These are phyloP conservation scores for Himalopsyche kuldschensis DNA, from an alignment of 2,888 invertebrate genomes.

Conservation along the genomic window DNA sequence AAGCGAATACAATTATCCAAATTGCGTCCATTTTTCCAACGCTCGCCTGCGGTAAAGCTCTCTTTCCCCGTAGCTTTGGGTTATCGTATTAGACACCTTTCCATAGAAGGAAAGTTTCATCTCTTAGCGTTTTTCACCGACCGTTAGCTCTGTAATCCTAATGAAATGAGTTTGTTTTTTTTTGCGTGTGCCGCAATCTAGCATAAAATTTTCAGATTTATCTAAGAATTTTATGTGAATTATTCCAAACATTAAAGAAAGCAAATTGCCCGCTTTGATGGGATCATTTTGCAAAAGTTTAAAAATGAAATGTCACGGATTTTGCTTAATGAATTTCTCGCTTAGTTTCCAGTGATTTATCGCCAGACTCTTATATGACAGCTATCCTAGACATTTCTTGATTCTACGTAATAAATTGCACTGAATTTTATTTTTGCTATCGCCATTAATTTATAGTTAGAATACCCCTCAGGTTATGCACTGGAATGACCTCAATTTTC, in stretches of 20 bases:
- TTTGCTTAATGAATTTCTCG: background rate
- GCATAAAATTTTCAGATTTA: background rate
- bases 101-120: slow-evolving; percentile 14
- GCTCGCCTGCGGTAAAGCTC: slow-evolving; percentile 9
- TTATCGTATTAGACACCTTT: slow-evolving; percentile 14
- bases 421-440: too few species aligned
- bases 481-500: too few species aligned
- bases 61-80: background rate
- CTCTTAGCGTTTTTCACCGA: slow-evolving; percentile 11
- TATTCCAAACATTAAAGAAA: background rate
- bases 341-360: background rate
- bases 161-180: slow-evolving; percentile 22
- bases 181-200: background rate
- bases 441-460: too few species aligned
- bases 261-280: background rate
- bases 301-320: background rate
- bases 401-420: too few species aligned
- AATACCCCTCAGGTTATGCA: too few species aligned
- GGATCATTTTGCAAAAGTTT: background rate
- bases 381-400: background rate
- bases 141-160: slow-evolving; percentile 28
- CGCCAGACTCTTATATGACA: background rate
- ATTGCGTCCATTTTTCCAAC: slow-evolving; percentile 25
- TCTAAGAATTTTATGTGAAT: background rate
- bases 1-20: slow-evolving; percentile 23